These are phyloP conservation scores for Galagoides demidoff DNA, from an alignment of 2,797 vertebrate species.

Conservation along the genomic window DNA sequence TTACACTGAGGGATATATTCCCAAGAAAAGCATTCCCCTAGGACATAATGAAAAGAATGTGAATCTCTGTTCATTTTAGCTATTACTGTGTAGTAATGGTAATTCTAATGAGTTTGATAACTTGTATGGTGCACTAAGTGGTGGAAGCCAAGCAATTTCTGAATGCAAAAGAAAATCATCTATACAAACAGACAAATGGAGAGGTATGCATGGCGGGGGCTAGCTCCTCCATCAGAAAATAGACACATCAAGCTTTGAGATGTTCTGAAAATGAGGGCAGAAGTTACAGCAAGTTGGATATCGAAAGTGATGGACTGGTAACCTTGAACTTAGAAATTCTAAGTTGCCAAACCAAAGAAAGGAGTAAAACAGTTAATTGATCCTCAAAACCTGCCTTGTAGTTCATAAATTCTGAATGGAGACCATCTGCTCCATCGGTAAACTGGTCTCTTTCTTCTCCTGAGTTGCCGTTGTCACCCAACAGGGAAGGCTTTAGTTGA, in stretches of 20 bases:
- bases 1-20: background rate
- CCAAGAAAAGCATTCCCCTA: background rate
- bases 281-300: background rate
- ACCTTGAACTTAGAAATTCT: background rate
- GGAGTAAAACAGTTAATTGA: background rate
- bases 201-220: fast-evolving
- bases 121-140: fast-evolving
- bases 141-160: background rate
- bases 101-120: background rate
- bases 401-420: conserved; percentile 90
- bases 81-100: background rate
- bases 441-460: conserved; percentile 88
- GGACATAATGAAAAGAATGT: background rate
- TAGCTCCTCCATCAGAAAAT: background rate
- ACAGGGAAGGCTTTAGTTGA: conserved; percentile 64
- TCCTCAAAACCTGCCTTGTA: conserved; percentile 91
- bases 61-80: background rate
- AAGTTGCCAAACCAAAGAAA: background rate
- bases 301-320: background rate
- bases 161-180: background rate
- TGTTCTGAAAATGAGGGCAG: background rate
- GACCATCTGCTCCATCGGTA: conserved; percentile 86
- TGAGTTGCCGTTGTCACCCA: conserved; percentile 84
- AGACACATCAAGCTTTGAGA: background rate
- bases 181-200: background rate